Conservation (phyloP, 1,140 invertebrate genomes). For the Drosophila aff. region DNA sequence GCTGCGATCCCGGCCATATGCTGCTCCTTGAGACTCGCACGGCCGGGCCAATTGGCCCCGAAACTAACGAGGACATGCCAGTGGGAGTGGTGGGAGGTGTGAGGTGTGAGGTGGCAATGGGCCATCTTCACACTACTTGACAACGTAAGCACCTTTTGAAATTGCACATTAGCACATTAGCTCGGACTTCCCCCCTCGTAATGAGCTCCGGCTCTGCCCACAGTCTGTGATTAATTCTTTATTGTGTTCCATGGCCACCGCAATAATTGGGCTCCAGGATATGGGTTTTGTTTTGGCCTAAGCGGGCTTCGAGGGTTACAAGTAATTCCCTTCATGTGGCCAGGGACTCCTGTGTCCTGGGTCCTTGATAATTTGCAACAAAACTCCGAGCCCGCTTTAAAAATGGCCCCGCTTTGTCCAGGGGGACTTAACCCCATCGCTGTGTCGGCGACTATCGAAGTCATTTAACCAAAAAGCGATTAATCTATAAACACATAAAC, state of each 20-base stretch:
- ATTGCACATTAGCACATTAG: conserved; percentile 82
- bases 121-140: conserved; percentile 83
- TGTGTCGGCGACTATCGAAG: conserved; percentile 63
- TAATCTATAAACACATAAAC: conserved; percentile 85
- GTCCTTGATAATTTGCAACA: conserved; percentile 51
- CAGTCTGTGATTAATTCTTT: conserved; percentile 78
- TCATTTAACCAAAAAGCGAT: conserved; percentile 84
- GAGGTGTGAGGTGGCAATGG: background rate
- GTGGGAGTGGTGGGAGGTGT: background rate
- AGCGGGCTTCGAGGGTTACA: conserved; percentile 7
- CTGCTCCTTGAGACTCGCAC: conserved; percentile 47
- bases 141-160: conserved; percentile 84
- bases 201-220: conserved; percentile 31
- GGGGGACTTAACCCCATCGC: conserved; percentile 1
- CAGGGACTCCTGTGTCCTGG: background rate
- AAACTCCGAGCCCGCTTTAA: conserved; percentile 35
- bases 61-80: conserved; percentile 8
- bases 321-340: conserved; percentile 16
- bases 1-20: conserved; percentile 62
- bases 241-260: conserved; percentile 42
- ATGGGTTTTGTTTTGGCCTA: conserved; percentile 8
- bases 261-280: conserved; percentile 46
- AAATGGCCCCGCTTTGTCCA: conserved; percentile 1
- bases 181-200: conserved; percentile 25
- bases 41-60: conserved; percentile 60